phyloP scores from a whole-genome alignment of 2,888 invertebrate species.

The Brenthis daphne region DNA sequence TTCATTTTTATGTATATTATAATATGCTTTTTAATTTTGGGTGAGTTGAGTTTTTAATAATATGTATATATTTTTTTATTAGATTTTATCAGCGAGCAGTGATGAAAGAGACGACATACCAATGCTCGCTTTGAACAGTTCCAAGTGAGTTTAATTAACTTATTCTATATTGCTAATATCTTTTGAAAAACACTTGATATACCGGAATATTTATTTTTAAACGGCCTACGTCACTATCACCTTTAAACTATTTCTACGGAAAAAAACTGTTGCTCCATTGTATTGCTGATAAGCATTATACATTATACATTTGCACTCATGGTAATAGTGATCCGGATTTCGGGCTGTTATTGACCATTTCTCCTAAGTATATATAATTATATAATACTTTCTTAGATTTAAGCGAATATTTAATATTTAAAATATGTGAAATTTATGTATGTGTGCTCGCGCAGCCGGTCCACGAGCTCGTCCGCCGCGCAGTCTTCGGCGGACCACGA shows the following conservation, averaged over 20 bases:
- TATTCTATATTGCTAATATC: too few species aligned
- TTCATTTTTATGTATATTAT: neutral
- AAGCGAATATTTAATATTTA: neutral
- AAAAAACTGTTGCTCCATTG: too few species aligned
- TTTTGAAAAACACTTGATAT: neutral
- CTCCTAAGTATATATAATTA: too few species aligned
- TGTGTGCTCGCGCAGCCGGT: slow-evolving; percentile 12
- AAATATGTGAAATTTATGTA: neutral
- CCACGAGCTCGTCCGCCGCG: slow-evolving; percentile 59
- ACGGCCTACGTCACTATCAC: too few species aligned
- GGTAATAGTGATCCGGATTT: too few species aligned
- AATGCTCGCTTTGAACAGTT: slow-evolving; percentile 65
- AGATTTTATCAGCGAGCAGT: slow-evolving; percentile 75
- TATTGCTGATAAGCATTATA: too few species aligned
- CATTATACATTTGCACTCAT: too few species aligned
- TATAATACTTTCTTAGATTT: neutral
- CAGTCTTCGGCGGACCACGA: slow-evolving; percentile 66
- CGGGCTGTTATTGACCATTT: too few species aligned
- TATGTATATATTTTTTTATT: slow-evolving; percentile 17
- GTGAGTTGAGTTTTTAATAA: too few species aligned
- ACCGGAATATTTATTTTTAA: too few species aligned
- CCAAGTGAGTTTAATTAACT: slow-evolving; percentile 59
- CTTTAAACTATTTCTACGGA: too few species aligned
- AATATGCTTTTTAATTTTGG: too few species aligned
- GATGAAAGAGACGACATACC: slow-evolving; percentile 74